Base-by-base conservation (phyloP, 1,140 invertebrate genomes). In the Centruroides vittatus region DNA sequence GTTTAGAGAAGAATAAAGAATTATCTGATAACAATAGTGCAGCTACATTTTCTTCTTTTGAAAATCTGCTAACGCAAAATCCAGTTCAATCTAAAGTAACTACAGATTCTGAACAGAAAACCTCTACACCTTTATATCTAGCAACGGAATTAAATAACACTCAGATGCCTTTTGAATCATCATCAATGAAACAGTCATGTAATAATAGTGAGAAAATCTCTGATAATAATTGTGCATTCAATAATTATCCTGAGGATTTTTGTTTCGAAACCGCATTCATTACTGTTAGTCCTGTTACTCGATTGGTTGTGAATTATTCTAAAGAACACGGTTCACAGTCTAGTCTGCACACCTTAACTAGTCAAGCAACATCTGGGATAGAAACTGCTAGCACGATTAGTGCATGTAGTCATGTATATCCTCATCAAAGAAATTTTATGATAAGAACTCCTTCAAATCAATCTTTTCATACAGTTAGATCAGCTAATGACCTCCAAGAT, bases 201-300 rank as follows among this genome's bases (percentile, higher is more conserved):
- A 57, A 23, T 49, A 54, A 63, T 3, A 58, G 52, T 5, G 52
- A 62, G 36, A n/a, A 61, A 13, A 58, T 60, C 0, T 46, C 54
- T 4, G 52, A 66, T 54, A 60, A 67, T 46, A 58, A 60, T 34
- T 46, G 52, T 48, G 48, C 54, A 3, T 60, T 63, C 55, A 57
- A 58, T 55, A 58, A 65, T 47, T 61, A 64, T 36, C 63, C 66
- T 35, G 56, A 57, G 10, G 36, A 69, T 54, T 66, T 68, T 36
- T 72, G 72, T 60, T 76, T 69, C 64, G 75, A 76, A 68, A 75
- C 74, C 6, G 73, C 72, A 12, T 76, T 76, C 65, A 72, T 69
- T 11, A 70, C 72, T 46, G 70, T 71, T 52, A 68, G 69, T 57
- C 74, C 75, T 13, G 55, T 70, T 3, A 71, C 70, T 12, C 55